Evolutionary conservation across 2,113 vertebrate genomes (phyloP), one percentile per base, ranked within the genome.

Genomic region (Aldabrachelys gigantea): DNA sequence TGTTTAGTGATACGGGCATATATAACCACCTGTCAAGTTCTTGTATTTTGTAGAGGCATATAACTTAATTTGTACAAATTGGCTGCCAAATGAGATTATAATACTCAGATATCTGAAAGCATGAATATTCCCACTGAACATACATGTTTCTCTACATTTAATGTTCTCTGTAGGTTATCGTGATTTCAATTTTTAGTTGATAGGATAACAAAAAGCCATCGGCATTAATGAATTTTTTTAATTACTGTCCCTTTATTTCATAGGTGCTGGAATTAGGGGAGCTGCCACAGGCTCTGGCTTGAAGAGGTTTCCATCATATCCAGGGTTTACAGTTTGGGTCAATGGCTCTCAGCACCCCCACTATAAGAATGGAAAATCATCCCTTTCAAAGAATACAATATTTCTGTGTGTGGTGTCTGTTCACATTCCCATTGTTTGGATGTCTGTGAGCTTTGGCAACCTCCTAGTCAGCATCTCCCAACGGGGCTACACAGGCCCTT

Each of bases 31-130:
- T 89, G 88, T 82, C 83, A 91, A 69, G 69, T 52, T 79, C 79
- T 92, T 11, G 54, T 62, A 19, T 44, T 59, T 59, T 27, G 25
- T 27, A 11, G 25, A 27, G 25, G 57, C 24, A 59, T 59, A 59
- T 59, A 85, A 65, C 76, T 57, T 44, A 56, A 92, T 78, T 21
- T 21, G 24, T 69, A 56, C 24, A 6, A 53, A 24, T 47, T 78
- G 83, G 38, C 78, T 88, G 84, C 84, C 78, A 69, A 69, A 24
- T 69, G 65, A 69, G 65, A 38, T n/a, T 35, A 69, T 19, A 69
- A 38, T 38, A 44, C 87, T 96, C 82, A 84, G 52, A 69, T 95
- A 31, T 69, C 57, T 65, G 62, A 81, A 89, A 56, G 44, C 10
- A 38, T 69, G 13, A 90, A 31, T 29, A n/a, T 25, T 87, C 25